Evolutionary conservation across 2,888 invertebrate species (phyloP).

Genomic region (Oithona nana): DNA sequence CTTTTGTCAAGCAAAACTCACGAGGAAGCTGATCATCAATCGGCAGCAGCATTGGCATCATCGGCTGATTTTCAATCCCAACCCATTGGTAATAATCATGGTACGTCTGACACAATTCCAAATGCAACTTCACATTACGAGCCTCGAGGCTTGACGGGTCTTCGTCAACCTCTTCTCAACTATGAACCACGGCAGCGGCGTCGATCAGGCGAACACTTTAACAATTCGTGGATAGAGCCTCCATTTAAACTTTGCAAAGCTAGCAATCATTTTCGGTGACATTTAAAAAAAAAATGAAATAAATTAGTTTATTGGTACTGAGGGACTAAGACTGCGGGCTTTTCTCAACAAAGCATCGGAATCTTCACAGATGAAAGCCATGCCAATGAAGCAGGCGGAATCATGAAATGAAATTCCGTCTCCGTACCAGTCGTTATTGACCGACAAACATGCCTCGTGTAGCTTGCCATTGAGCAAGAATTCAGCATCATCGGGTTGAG

Average conservation of each 20-base stretch:
- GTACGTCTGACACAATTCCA: too few relatives aligned
- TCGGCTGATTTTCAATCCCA: too few relatives aligned
- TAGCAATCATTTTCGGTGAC: too few relatives aligned
- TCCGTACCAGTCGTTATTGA: conserved; percentile 15
- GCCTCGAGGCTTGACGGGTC: not conserved
- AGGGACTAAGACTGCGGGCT: conserved; percentile 2
- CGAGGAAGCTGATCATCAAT: too few relatives aligned
- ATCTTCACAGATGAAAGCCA: conserved; percentile 16
- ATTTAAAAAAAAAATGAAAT: too few relatives aligned
- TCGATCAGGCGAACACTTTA: not conserved
- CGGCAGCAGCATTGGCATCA: too few relatives aligned
- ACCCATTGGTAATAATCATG: too few relatives aligned
- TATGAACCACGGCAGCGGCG: not conserved
- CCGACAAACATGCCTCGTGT: conserved; percentile 11
- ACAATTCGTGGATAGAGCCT: not conserved
- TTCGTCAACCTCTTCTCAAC: not conserved
- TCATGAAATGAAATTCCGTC: conserved; percentile 17
- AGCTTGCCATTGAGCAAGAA: conserved; percentile 6
- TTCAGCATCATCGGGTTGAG: conserved; percentile 17
- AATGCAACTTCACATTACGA: not conserved
- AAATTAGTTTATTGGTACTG: not conserved
- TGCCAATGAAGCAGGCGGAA: conserved; percentile 13
- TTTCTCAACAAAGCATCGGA: conserved; percentile 11
- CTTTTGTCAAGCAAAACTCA: too few relatives aligned
- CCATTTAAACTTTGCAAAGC: too few relatives aligned